These are phyloP conservation scores for Entomyzon cyanotis DNA, from an alignment of 2,113 vertebrate genomes.

Conservation along the genomic window DNA sequence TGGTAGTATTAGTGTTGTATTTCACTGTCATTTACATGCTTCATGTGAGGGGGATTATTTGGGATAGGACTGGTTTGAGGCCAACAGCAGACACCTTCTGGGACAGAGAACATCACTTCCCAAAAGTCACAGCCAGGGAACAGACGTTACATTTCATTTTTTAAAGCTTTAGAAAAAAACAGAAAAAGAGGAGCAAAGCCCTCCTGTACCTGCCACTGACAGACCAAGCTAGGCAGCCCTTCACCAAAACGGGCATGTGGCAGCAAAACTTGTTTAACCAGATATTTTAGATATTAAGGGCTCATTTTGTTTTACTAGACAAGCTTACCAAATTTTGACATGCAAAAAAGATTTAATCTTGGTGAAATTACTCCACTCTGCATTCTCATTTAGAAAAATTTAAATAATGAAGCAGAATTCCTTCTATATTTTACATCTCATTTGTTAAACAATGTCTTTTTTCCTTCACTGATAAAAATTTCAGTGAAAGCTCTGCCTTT, in stretches of 20 bases:
- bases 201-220: background rate
- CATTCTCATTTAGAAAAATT: background rate
- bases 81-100: fast-evolving
- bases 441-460: background rate
- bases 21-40: background rate
- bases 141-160: background rate
- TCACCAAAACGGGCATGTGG: background rate
- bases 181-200: background rate
- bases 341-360: background rate
- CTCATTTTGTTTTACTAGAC: background rate
- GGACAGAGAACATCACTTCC: background rate
- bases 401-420: background rate
- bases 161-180: background rate
- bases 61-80: background rate
- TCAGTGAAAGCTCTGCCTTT: background rate
- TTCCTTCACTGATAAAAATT: background rate
- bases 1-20: background rate
- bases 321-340: background rate
- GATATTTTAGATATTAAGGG: background rate
- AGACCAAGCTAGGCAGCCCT: background rate
- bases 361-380: background rate
- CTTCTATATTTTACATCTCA: background rate
- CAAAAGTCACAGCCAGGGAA: background rate
- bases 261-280: background rate
- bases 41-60: background rate